Conservation (phyloP, 2,113 vertebrate genomes). For the Coregonus clupeaformis region DNA sequence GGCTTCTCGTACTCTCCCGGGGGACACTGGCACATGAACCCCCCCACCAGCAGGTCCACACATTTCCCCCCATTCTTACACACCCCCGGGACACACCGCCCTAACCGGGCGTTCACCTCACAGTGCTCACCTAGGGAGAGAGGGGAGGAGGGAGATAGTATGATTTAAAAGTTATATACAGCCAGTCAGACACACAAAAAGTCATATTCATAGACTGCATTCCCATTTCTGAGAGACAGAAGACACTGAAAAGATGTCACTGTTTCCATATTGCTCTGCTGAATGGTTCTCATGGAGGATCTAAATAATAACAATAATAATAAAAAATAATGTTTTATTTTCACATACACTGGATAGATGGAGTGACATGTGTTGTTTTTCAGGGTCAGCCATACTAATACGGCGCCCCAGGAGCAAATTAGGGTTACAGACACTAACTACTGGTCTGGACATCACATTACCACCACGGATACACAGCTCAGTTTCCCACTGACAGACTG, state of each 20-base stretch:
- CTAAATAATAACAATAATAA: too few species aligned
- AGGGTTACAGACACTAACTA: too few species aligned
- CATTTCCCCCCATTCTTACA: constrained; percentile 90
- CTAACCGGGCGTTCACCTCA: constrained; percentile 83
- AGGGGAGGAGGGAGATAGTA: not conserved
- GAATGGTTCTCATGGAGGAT: not conserved
- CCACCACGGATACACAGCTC: not conserved
- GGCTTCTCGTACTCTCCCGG: constrained; percentile 87
- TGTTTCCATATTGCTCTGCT: too few species aligned
- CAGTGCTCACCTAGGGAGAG: constrained; percentile 80
- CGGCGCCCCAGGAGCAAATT: too few species aligned
- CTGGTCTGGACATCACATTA: not conserved
- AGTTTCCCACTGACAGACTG: not conserved
- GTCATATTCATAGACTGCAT: not conserved
- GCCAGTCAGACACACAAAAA: not conserved
- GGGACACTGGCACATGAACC: constrained; percentile 90
- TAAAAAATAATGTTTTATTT: too few species aligned
- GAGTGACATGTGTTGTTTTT: too few species aligned
- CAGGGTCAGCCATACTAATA: too few species aligned
- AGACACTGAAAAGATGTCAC: too few species aligned
- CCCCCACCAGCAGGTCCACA: constrained; percentile 90
- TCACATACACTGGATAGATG: too few species aligned
- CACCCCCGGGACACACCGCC: constrained; percentile 84
- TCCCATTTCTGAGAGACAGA: too few species aligned
- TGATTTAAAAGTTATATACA: too few species aligned